Conservation (phyloP, 1,140 invertebrate species). For the Steinernema khuongi region DNA sequence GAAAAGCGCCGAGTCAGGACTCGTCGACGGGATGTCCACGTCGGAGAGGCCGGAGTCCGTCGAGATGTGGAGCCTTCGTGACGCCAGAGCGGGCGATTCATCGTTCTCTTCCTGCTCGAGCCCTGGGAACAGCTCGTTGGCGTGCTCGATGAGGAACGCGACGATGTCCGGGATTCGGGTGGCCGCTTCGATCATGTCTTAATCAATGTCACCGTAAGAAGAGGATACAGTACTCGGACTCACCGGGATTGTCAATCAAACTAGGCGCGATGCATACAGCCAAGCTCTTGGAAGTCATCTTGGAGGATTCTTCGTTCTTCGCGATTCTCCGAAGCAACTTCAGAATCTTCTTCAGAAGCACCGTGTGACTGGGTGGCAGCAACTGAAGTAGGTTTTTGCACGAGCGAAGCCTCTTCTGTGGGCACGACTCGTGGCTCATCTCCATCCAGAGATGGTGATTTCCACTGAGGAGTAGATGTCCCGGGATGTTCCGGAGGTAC, state of each 20-base stretch:
- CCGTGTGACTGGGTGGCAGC: conserved; percentile 30
- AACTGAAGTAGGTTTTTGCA: conserved; percentile 27
- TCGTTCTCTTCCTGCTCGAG: conserved; percentile 18
- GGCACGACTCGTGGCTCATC: conserved; percentile 24
- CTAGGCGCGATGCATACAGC: conserved; percentile 36
- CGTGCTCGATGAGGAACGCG: conserved; percentile 36
- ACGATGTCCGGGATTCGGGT: conserved; percentile 31
- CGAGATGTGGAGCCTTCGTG: background rate
- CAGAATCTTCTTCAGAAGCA: conserved; percentile 33
- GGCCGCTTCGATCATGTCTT: conserved; percentile 31
- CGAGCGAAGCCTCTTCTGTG: conserved; percentile 26
- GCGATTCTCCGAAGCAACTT: conserved; percentile 29
- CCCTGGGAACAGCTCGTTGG: conserved; percentile 28
- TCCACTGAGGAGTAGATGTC: conserved; percentile 34
- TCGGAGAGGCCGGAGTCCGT: background rate
- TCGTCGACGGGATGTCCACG: background rate
- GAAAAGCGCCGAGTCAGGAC: background rate
- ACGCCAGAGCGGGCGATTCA: background rate
- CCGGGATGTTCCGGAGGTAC: conserved; percentile 36
- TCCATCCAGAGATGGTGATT: conserved; percentile 41
- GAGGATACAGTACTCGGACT: background rate
- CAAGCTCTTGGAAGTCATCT: conserved; percentile 34
- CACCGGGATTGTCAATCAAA: conserved; percentile 34
- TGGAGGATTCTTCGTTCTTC: conserved; percentile 6
- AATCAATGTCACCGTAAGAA: background rate